These are phyloP conservation scores for Carduelis carduelis DNA, from an alignment of 2,797 vertebrate species.

Conservation along the genomic window DNA sequence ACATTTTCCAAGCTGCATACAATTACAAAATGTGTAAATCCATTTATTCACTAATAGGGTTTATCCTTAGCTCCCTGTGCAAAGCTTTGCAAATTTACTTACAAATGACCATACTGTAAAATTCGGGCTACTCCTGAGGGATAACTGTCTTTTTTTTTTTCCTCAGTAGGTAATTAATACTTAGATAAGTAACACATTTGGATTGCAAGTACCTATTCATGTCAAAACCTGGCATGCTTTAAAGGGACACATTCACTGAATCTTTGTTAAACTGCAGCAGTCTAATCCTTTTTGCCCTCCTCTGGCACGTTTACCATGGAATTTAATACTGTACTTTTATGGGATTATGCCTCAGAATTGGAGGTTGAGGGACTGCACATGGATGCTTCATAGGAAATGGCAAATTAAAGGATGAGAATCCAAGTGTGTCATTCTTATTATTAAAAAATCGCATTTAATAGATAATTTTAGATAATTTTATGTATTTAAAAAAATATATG, in stretches of 20 bases:
- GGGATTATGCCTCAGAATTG: background rate
- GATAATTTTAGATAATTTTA: background rate
- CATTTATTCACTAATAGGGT: background rate
- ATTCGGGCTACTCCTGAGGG: background rate
- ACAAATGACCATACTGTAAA: background rate
- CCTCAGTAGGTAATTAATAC: background rate
- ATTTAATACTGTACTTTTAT: background rate
- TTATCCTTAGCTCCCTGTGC: background rate
- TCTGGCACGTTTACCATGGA: background rate
- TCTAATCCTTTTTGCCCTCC: background rate
- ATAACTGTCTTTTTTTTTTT: background rate
- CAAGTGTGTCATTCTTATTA: background rate
- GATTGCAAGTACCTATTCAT: background rate
- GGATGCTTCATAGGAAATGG: background rate
- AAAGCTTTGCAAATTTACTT: slow-evolving; percentile 15
- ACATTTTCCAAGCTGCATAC: background rate
- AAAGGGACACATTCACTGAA: background rate
- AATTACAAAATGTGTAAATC: background rate
- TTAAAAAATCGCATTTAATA: background rate
- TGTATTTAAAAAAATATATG: background rate
- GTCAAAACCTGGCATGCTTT: background rate
- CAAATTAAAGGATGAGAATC: background rate
- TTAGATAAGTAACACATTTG: background rate
- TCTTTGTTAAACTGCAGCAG: background rate
- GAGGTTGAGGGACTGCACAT: background rate